These are phyloP conservation scores for Todiramphus saurophagus DNA, from an alignment of 2,113 vertebrate genomes.

Conservation along the genomic window DNA sequence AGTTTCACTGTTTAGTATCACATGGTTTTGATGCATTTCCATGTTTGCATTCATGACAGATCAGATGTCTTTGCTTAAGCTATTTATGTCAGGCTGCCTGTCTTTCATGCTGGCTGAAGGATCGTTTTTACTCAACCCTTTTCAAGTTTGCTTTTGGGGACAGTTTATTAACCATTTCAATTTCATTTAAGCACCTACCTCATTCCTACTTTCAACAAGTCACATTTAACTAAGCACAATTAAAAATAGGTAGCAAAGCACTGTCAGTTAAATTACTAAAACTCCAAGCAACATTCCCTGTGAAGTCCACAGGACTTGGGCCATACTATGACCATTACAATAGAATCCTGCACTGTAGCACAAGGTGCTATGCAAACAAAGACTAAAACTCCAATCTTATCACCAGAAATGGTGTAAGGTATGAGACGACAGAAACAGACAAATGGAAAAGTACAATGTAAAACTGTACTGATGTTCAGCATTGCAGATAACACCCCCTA, in stretches of 20 bases:
- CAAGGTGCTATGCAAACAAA: neutral
- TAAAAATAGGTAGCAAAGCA: neutral
- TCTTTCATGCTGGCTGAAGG: no score
- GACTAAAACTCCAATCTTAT: neutral
- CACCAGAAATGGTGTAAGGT: neutral
- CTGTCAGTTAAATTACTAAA: neutral
- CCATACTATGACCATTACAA: neutral
- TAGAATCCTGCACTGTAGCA: neutral
- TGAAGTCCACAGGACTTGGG: accelerated
- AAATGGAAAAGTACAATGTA: neutral
- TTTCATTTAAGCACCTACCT: neutral
- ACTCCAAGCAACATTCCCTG: neutral
- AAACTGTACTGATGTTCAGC: neutral
- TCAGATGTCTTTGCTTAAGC: neutral
- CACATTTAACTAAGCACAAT: neutral
- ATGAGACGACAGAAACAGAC: neutral
- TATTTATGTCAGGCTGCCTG: neutral
- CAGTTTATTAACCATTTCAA: neutral
- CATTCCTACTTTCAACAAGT: neutral
- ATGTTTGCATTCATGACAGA: neutral
- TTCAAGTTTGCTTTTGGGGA: neutral
- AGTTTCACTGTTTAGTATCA: neutral
- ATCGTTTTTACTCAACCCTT: neutral
- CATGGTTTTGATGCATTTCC: neutral
- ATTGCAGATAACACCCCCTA: neutral